A percentile compares a stretch with the other conserved stretches of the same genome.
phyloP scores from a whole-genome alignment of 2,113 vertebrate species.

The Bolborhynchus lineola region DNA sequence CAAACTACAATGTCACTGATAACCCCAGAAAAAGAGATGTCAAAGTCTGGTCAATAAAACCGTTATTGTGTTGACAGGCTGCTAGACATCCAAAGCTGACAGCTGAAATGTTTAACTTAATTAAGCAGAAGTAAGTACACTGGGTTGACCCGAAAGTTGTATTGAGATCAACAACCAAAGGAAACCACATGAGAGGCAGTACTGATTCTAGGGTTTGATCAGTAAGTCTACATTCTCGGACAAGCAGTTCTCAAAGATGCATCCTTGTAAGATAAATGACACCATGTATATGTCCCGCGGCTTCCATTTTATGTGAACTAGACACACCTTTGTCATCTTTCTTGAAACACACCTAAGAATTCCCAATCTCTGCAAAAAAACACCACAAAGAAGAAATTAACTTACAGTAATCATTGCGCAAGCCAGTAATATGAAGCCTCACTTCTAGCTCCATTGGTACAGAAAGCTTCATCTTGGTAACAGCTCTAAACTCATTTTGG shows the following conservation, averaged over 20 bases:
- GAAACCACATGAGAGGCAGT: not conserved
- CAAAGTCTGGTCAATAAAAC: not conserved
- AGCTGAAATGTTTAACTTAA: not conserved
- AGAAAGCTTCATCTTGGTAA: not conserved
- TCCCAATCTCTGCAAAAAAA: not conserved
- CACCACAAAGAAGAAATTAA: not conserved
- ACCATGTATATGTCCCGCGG: not conserved
- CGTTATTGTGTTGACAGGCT: not conserved
- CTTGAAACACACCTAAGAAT: not conserved
- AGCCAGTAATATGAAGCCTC: slow-evolving; percentile 67
- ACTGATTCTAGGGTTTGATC: not conserved
- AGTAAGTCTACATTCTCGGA: not conserved
- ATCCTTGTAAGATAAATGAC: not conserved
- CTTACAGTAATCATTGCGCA: slow-evolving; percentile 80
- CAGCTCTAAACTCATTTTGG: not conserved
- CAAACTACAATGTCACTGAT: not conserved
- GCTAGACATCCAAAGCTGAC: not conserved
- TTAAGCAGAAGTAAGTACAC: not conserved
- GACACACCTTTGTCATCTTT: not conserved
- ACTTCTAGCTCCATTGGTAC: slow-evolving; percentile 12
- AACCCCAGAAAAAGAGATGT: not conserved
- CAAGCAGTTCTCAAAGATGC: not conserved
- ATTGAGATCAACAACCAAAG: not conserved
- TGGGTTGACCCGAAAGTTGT: not conserved
- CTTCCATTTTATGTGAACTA: not conserved